These are phyloP conservation scores for Phylloscopus collybita DNA, from an alignment of 2,797 vertebrate species.

Conservation along the genomic window DNA sequence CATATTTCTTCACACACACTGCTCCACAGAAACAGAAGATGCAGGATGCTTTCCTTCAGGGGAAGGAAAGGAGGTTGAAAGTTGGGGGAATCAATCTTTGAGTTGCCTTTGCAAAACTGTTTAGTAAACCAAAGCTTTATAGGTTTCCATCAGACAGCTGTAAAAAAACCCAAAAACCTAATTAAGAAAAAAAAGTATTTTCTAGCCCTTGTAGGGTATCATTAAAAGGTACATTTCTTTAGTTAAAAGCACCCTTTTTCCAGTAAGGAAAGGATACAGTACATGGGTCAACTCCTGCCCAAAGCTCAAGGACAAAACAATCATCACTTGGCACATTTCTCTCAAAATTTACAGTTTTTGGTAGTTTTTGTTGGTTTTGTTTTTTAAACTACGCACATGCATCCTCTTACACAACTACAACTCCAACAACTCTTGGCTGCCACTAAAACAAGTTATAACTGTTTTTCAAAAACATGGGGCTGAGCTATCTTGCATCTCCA, in stretches of 20 bases:
- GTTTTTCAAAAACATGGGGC: not conserved
- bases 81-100: not conserved
- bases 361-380: not conserved
- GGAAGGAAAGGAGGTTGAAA: not conserved
- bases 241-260: not conserved
- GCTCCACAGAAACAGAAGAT: not conserved
- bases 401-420: not conserved
- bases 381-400: not conserved
- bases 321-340: not conserved
- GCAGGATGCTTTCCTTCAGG: not conserved
- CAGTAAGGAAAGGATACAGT: not conserved
- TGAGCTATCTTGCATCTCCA: not conserved
- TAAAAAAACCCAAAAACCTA: not conserved
- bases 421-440: not conserved
- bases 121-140: not conserved
- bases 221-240: not conserved
- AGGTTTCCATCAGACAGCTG: not conserved
- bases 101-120: not conserved
- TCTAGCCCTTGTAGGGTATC: not conserved
- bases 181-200: accelerated
- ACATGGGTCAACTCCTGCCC: not conserved
- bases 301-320: not conserved
- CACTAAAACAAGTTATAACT: not conserved
- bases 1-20: accelerated
- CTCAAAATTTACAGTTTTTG: not conserved